phyloP scores from a whole-genome alignment of 1,140 invertebrate species.

The Philaenus spumarius region DNA sequence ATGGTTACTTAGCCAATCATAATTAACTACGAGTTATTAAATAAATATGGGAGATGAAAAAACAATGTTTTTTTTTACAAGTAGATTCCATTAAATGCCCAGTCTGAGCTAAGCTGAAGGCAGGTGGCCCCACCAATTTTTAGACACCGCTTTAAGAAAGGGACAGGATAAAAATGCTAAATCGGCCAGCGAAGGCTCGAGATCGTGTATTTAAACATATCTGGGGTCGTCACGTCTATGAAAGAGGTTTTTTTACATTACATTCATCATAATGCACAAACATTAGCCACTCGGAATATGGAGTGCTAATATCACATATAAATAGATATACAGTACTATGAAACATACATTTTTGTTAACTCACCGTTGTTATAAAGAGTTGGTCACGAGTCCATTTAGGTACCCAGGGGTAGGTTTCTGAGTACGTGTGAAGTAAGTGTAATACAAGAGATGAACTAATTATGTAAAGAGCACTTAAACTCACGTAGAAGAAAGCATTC shows the following conservation, averaged over 20 bases:
- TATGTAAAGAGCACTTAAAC: slow-evolving; percentile 55
- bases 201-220: too few relatives aligned
- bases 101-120: too few relatives aligned
- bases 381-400: slow-evolving; percentile 47
- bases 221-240: too few relatives aligned
- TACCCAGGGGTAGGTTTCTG: slow-evolving; percentile 54
- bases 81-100: too few relatives aligned
- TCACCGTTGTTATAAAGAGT: slow-evolving; percentile 45
- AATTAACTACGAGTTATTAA: too few relatives aligned
- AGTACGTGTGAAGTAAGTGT: slow-evolving; percentile 53
- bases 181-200: too few relatives aligned
- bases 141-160: too few relatives aligned
- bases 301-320: background rate
- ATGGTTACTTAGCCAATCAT: too few relatives aligned
- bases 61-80: too few relatives aligned
- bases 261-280: background rate
- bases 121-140: too few relatives aligned
- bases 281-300: background rate
- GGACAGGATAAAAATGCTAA: too few relatives aligned
- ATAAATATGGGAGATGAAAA: too few relatives aligned
- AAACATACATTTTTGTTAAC: slow-evolving; percentile 21
- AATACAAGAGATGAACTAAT: slow-evolving; percentile 55
- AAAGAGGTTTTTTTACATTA: background rate
- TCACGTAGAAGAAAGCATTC: slow-evolving; percentile 57
- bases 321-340: background rate